A percentile compares a stretch with the other conserved stretches of the same genome.
Evolutionary conservation across 2,888 invertebrate genomes (phyloP).

Genomic region (Drosophila putrida): DNA sequence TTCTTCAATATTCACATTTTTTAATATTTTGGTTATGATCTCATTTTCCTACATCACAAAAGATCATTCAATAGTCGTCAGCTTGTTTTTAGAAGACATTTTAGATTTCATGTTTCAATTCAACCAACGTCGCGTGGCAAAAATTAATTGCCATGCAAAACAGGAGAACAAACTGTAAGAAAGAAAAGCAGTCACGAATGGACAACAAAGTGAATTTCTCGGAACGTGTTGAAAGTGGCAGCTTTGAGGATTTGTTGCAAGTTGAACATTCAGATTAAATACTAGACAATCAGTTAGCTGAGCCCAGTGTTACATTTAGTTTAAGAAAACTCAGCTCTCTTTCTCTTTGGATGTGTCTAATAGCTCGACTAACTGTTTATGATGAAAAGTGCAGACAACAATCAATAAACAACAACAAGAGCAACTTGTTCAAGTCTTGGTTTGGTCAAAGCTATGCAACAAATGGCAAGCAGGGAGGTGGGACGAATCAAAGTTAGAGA

Average conservation of each 20-base stretch:
- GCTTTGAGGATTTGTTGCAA: constrained; percentile 21
- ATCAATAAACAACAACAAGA: constrained; percentile 33
- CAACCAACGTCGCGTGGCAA: constrained; percentile 67
- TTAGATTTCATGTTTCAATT: constrained; percentile 41
- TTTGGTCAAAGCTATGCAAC: constrained; percentile 73
- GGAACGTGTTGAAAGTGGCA: constrained; percentile 52
- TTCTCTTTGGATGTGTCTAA: constrained; percentile 3
- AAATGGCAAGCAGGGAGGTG: constrained; percentile 44
- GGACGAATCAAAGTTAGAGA: constrained; percentile 21
- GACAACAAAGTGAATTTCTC: constrained; percentile 56
- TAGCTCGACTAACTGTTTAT: constrained; percentile 54
- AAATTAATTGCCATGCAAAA: constrained; percentile 70
- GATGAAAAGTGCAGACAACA: constrained; percentile 62
- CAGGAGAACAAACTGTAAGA: constrained; percentile 41
- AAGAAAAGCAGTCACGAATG: constrained; percentile 45
- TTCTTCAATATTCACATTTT: no score
- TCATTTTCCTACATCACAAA: neutral
- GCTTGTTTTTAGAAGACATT: constrained; percentile 1
- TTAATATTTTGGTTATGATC: no score
- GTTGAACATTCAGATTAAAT: constrained; percentile 38
- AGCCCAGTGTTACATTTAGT: constrained; percentile 11
- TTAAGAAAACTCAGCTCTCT: constrained; percentile 12
- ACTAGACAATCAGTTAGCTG: constrained; percentile 11
- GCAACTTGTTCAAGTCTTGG: constrained; percentile 63
- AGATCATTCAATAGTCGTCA: constrained; percentile 39